Conservation (phyloP, 2,113 vertebrate species). For the Lagopus leucura region DNA sequence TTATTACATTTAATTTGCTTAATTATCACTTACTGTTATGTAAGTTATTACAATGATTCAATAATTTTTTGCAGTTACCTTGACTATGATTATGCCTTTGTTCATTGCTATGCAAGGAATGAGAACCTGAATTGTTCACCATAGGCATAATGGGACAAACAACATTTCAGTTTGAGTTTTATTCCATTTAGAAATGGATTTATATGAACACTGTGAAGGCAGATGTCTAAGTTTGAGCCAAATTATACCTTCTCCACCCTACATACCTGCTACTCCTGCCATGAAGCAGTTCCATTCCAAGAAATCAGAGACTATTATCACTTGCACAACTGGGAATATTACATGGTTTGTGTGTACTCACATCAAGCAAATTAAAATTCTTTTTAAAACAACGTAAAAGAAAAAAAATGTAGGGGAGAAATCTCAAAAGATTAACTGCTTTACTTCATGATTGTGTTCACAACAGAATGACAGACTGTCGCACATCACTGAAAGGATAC, state of each 20-base stretch:
- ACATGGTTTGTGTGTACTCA: background rate
- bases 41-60: background rate
- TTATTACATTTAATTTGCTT: constrained; percentile 40
- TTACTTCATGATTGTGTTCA: background rate
- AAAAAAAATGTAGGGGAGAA: background rate
- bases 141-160: background rate
- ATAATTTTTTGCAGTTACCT: background rate
- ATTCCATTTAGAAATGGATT: background rate
- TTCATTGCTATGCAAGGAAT: background rate
- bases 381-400: background rate
- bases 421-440: background rate
- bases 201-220: background rate
- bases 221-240: background rate
- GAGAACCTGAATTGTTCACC: background rate
- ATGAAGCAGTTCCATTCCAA: background rate
- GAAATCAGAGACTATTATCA: background rate
- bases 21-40: constrained; percentile 16
- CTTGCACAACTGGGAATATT: background rate
- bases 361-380: background rate
- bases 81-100: background rate
- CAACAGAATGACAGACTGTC: background rate
- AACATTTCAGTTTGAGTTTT: background rate
- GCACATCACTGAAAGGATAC: constrained; percentile 80
- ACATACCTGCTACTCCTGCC: background rate
- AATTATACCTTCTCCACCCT: background rate